A percentile compares a stretch with the other conserved stretches of the same genome.
Conservation (phyloP, 2,888 invertebrate genomes). For the Pherbina coryleti region DNA sequence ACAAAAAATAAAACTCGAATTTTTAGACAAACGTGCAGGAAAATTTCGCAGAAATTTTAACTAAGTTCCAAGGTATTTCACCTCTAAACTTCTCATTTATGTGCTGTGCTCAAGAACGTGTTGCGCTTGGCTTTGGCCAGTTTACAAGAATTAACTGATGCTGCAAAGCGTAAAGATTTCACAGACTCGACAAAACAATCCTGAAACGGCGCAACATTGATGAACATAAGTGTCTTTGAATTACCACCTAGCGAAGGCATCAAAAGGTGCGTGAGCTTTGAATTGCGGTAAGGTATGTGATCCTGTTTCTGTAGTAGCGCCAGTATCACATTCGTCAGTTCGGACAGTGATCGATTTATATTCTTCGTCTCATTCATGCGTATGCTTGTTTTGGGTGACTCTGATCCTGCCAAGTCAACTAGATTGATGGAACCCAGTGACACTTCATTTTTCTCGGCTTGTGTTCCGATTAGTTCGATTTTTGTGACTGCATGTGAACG, state of each 20-base stretch:
- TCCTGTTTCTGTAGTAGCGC: conserved; percentile 85
- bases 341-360: conserved; percentile 86
- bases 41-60: neutral
- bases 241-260: conserved; percentile 92
- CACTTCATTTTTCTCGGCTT: conserved; percentile 74
- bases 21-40: neutral
- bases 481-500: conserved; percentile 80
- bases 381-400: conserved; percentile 78
- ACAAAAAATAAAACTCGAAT: neutral
- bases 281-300: conserved; percentile 90
- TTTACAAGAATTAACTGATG: conserved; percentile 87
- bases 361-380: conserved; percentile 86
- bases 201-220: conserved; percentile 89
- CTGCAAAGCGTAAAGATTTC: conserved; percentile 89
- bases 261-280: conserved; percentile 88
- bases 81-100: neutral
- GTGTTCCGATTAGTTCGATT: conserved; percentile 77
- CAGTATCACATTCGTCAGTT: conserved; percentile 84
- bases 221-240: conserved; percentile 93
- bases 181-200: conserved; percentile 88
- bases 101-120: conserved; percentile 63
- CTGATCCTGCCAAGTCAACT: conserved; percentile 90
- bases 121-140: conserved; percentile 79
- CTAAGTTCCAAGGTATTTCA: neutral
- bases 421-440: conserved; percentile 82